Percentiles rank a stretch among this genome's conserved stretches.
Evolutionary conservation across 2,113 vertebrate species (phyloP).

Genomic region (Puntigrus tetrazona): DNA sequence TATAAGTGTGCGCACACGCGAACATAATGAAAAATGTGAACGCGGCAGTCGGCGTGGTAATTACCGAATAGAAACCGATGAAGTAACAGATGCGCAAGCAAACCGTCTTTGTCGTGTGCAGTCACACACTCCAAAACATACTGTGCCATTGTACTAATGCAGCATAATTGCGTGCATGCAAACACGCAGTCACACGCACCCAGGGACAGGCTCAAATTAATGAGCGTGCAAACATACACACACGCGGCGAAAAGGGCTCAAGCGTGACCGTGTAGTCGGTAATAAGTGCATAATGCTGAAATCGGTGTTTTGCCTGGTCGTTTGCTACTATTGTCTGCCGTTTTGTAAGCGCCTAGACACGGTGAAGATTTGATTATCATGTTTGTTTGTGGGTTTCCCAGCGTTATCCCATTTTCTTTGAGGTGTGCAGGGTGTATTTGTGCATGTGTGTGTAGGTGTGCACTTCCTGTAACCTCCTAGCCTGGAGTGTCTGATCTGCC

Average conservation of each 20-base stretch:
- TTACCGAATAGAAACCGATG: conserved; percentile 20
- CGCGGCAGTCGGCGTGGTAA: conserved; percentile 4
- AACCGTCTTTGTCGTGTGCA: conserved; percentile 32
- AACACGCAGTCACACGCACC: conserved; percentile 31
- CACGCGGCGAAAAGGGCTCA: conserved; percentile 21
- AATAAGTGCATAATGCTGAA: conserved; percentile 8
- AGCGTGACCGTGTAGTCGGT: neutral
- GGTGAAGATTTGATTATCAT: neutral
- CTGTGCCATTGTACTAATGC: conserved; percentile 28
- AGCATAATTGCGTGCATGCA: conserved; percentile 39
- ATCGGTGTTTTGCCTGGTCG: conserved; percentile 4
- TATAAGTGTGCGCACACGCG: conserved; percentile 11
- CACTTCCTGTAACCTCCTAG: neutral
- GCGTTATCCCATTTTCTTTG: conserved; percentile 4
- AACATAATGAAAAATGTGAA: conserved; percentile 39
- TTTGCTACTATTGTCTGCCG: conserved; percentile 16
- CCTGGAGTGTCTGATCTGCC: conserved; percentile 11
- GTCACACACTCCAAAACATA: conserved; percentile 42
- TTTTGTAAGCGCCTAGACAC: conserved; percentile 30
- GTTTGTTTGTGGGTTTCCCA: neutral
- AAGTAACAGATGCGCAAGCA: conserved; percentile 19
- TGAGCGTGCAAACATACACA: conserved; percentile 15
- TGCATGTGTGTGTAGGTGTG: neutral
- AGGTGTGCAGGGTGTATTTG: conserved; percentile 12
- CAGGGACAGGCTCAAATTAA: conserved; percentile 42